Conservation (phyloP, 2,113 vertebrate genomes). For the Mola mola region DNA sequence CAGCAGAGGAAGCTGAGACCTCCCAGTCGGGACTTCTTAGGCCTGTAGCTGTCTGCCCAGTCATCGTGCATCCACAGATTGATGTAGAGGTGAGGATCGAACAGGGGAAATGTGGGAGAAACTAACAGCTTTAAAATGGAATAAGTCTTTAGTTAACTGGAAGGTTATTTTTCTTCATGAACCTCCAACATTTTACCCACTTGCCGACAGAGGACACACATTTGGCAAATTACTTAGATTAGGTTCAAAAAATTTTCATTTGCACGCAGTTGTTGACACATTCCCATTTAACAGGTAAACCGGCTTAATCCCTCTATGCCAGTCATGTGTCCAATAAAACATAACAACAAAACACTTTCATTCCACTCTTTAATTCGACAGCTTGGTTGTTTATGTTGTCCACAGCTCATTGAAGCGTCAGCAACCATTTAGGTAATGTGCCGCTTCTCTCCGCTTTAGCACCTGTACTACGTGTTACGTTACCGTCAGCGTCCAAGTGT, state of each 20-base stretch:
- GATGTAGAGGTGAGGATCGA: constrained; percentile 73
- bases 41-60: constrained; percentile 28
- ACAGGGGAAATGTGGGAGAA: background rate
- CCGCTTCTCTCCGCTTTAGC: constrained; percentile 58
- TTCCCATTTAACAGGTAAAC: constrained; percentile 41
- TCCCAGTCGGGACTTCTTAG: constrained; percentile 6
- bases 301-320: constrained; percentile 25
- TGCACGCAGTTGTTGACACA: constrained; percentile 58
- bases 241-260: constrained; percentile 19
- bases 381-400: constrained; percentile 76
- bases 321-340: constrained; percentile 46
- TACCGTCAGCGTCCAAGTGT: background rate
- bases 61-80: constrained; percentile 67
- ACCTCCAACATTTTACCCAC: background rate
- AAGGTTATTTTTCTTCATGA: background rate
- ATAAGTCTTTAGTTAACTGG: too few species aligned
- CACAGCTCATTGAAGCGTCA: constrained; percentile 87
- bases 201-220: constrained; percentile 7
- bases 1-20: constrained; percentile 52
- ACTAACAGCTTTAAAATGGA: too few species aligned
- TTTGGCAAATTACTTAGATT: constrained; percentile 1
- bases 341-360: constrained; percentile 48
- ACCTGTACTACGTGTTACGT: too few species aligned
- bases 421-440: constrained; percentile 83
- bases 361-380: constrained; percentile 47